Conservation (phyloP, 2,888 invertebrate genomes). For the Tiphia femorata region DNA sequence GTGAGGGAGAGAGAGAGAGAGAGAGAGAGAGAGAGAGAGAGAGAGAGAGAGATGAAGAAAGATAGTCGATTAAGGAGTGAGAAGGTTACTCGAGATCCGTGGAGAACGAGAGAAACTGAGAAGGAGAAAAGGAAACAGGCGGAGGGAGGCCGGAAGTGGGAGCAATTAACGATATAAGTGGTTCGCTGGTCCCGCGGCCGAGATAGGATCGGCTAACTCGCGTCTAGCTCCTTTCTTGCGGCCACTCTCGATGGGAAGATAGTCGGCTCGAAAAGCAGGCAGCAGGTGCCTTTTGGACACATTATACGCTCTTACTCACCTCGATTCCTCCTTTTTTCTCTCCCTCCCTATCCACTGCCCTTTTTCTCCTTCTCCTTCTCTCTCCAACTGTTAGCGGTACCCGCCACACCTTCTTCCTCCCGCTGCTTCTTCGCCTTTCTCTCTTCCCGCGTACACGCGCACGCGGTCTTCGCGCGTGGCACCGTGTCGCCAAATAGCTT, state of each 20-base stretch:
- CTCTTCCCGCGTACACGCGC: conserved; percentile 12
- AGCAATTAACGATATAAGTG: conserved; percentile 70
- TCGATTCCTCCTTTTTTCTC: conserved; percentile 32
- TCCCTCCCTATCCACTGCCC: conserved; percentile 15
- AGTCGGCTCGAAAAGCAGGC: conserved; percentile 43
- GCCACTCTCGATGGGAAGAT: conserved; percentile 61
- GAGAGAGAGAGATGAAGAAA: conserved; percentile 61
- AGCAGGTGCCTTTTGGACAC: conserved; percentile 67
- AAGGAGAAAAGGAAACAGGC: not conserved
- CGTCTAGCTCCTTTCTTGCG: conserved; percentile 57
- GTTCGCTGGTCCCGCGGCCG: conserved; percentile 63
- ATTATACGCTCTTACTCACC: conserved; percentile 63
- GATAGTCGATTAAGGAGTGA: too few species aligned
- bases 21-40: conserved; percentile 1
- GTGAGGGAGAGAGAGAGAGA: conserved; percentile 11
- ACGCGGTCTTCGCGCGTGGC: conserved; percentile 13
- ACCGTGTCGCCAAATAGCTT: conserved; percentile 38
- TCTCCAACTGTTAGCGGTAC: conserved; percentile 6
- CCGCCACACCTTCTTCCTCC: conserved; percentile 13
- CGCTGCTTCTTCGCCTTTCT: not conserved
- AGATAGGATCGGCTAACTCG: conserved; percentile 63
- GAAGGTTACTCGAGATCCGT: too few species aligned
- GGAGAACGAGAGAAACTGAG: conserved; percentile 9
- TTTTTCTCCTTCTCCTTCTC: not conserved
- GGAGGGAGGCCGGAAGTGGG: conserved; percentile 61